Evolutionary conservation across 1,140 invertebrate genomes (phyloP), one percentile per base, ranked within the genome.

Genomic region (fruit fly (Drosophila melanogaster)): DNA sequence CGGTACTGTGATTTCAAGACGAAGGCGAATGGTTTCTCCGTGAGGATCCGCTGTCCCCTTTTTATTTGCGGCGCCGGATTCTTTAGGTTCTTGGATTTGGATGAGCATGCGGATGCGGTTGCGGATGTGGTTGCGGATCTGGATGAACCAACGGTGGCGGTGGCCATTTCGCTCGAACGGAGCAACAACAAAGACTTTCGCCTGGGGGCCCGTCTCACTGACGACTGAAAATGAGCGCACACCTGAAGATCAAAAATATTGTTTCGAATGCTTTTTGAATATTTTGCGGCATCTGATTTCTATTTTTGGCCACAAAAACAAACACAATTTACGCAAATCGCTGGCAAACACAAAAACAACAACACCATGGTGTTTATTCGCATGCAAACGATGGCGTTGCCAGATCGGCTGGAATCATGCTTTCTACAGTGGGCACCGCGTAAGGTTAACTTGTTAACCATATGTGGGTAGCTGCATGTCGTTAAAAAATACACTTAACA

Each of bases 21-120:
- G 78, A 93, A 95, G 15, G 93, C 93, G 86, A 95, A 96, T 4
- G 95, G 95, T 80, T 94, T 93, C 40, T 94, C 93, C 26, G 92
- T 93, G 22, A 94, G 81, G 33, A 95, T 92, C 8, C 92, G 90
- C 47, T 93, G 92, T 10, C 94, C 94, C 53, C 92, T 80, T 43
- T 89, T 89, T 2, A 90, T 72, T 12, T 47, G 35, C 4, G 54
- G 67, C 17, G 30, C 26, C 15, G 50, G 19, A 44, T 35, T 44
- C 24, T 62, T 62, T 3, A 1, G 14, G 14, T 10, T 35, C 41
- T 59, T 47, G 8, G 24, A 44, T 33, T 47, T 17, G 8, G 26
- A 6, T 24, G 41, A 37, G 7, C 24, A 43, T 10, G 37, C 24
- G n/a, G 40, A n/a, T 49, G 51, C 3, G 41, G 55, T 8, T 59